These are phyloP conservation scores for Halichondria panicea DNA, from an alignment of 37 sponge, comb jelly and placozoan genomes.

Conservation along the genomic window DNA sequence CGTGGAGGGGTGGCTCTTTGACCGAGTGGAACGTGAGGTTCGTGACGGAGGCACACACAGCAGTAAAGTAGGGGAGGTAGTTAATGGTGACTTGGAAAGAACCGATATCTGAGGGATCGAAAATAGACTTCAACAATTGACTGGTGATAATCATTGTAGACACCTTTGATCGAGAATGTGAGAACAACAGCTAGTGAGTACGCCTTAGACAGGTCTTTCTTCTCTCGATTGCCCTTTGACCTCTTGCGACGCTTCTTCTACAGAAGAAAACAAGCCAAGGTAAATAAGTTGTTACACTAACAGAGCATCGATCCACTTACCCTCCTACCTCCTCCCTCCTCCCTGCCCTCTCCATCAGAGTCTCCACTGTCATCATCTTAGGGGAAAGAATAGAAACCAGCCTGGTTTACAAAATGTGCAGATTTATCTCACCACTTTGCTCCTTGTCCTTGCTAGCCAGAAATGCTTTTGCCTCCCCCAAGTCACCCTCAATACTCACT, in stretches of 20 bases:
- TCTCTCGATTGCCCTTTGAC: background rate
- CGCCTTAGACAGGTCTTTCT: conserved; percentile 20
- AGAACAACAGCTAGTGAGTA: conserved; percentile 29
- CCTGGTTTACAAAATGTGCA: too few relatives aligned
- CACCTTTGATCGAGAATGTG: conserved; percentile 41
- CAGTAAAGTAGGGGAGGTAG: conserved; percentile 56
- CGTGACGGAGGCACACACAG: conserved; percentile 45
- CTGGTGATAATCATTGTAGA: background rate
- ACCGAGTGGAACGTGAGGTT: background rate
- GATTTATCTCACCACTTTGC: conserved; percentile 22
- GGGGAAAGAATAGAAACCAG: background rate
- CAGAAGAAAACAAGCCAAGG: background rate
- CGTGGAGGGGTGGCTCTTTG: conserved; percentile 10
- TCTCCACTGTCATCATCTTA: conserved; percentile 43
- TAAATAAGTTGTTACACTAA: background rate
- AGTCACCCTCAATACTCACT: conserved; percentile 60
- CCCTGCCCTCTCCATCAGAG: conserved; percentile 26
- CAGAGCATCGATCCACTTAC: background rate
- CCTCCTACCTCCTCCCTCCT: conserved; percentile 5
- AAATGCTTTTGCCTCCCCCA: conserved; percentile 67
- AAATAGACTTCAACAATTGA: background rate
- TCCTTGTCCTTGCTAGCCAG: conserved; percentile 15
- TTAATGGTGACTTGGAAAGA: conserved; percentile 33
- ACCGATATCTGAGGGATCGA: conserved; percentile 19
- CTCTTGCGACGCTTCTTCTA: conserved; percentile 27